A percentile compares a stretch with the other conserved stretches of the same genome.
Conservation (phyloP, 2,888 invertebrate genomes). For the Tachystola acroxantha region DNA sequence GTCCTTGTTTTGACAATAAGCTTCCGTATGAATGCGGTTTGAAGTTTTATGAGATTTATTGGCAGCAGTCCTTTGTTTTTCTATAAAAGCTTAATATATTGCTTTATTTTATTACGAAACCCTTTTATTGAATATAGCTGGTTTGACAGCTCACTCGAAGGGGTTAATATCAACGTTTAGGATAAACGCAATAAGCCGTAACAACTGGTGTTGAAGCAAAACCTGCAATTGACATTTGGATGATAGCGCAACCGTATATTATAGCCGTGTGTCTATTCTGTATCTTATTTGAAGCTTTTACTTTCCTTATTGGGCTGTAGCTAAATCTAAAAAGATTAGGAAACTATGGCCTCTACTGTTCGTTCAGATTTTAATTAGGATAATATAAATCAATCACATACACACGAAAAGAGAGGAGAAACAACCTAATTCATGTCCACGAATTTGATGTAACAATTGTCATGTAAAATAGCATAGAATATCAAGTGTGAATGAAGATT, state of each 20-base stretch:
- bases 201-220: constrained; percentile 69
- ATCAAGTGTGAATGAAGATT: no score
- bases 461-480: no score
- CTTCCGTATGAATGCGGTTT: constrained; percentile 54
- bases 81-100: constrained; percentile 53
- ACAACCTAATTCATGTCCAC: no score
- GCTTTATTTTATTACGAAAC: constrained; percentile 54
- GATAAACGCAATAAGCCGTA: constrained; percentile 72
- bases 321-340: no score
- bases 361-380: neutral
- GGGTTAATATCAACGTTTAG: constrained; percentile 75
- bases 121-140: constrained; percentile 61
- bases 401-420: no score
- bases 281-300: constrained; percentile 5
- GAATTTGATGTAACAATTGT: no score
- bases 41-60: constrained; percentile 64
- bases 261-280: constrained; percentile 23
- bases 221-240: constrained; percentile 69
- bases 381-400: no score
- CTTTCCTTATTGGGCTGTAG: no score
- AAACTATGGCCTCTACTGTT: no score
- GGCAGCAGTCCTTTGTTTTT: constrained; percentile 56
- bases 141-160: constrained; percentile 72
- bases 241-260: constrained; percentile 53
- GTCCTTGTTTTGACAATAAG: constrained; percentile 66